Evolutionary conservation across 64 coral and sea anemone species (phyloP).

Genomic region (Acropora yongei): DNA sequence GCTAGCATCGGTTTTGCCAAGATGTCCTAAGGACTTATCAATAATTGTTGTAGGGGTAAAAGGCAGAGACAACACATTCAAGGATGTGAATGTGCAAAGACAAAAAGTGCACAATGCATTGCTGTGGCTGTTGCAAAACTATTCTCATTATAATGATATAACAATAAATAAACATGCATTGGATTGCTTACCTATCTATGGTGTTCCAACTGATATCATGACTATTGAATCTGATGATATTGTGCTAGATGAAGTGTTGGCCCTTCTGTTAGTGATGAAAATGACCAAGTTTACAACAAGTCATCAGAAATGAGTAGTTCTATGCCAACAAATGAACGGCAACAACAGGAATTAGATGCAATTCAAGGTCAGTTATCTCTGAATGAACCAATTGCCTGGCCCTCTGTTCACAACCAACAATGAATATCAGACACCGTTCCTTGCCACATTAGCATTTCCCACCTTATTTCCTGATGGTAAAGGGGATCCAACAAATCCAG

Average conservation of each 20-base stretch:
- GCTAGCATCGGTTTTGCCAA: conserved; percentile 1
- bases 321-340: conserved; percentile 48
- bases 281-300: conserved; percentile 34
- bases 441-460: conserved; percentile 44
- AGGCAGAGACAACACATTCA: conserved; percentile 11
- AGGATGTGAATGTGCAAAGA: conserved; percentile 31
- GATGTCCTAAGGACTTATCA: not conserved
- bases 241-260: not conserved
- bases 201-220: not conserved
- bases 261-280: not conserved
- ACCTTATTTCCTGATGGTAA: conserved; percentile 29
- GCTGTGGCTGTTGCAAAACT: not conserved
- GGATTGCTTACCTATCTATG: not conserved
- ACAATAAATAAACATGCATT: not conserved
- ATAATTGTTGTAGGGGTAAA: not conserved
- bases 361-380: conserved; percentile 45
- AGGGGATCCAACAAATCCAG: conserved; percentile 29
- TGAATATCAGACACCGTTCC: conserved; percentile 53
- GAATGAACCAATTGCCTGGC: conserved; percentile 53
- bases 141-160: conserved; percentile 41
- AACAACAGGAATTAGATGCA: conserved; percentile 48
- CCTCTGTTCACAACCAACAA: conserved; percentile 14
- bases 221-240: conserved; percentile 13
- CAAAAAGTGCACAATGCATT: conserved; percentile 19
- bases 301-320: conserved; percentile 47